Conservation (phyloP, 2,113 vertebrate species). For the Hemiprocne comata region DNA sequence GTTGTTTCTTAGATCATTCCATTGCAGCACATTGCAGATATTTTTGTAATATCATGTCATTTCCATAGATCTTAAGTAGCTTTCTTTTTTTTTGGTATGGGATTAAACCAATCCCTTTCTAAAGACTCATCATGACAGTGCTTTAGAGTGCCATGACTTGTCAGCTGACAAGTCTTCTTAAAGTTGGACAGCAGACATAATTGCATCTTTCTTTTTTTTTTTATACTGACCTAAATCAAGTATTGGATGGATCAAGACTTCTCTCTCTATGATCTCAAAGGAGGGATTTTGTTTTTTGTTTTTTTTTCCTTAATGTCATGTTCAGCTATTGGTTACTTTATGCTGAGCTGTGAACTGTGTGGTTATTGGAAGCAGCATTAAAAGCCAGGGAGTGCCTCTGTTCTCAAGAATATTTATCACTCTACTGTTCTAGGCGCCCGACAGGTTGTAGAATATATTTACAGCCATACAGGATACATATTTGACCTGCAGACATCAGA, state of each 20-base stretch:
- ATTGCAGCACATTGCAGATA: not conserved
- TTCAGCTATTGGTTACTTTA: conserved; percentile 77
- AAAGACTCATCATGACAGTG: not conserved
- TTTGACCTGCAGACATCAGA: conserved; percentile 65
- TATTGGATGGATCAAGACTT: conserved; percentile 11
- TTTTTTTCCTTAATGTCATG: conserved; percentile 2
- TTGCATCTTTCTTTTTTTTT: not conserved
- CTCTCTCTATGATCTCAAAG: conserved; percentile 48
- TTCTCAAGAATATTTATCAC: conserved; percentile 67
- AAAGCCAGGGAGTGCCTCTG: conserved; percentile 83
- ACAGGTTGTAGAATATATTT: conserved; percentile 38
- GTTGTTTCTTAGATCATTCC: not conserved
- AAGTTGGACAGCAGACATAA: conserved; percentile 2
- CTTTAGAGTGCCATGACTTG: conserved; percentile 3
- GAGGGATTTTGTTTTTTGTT: conserved; percentile 52
- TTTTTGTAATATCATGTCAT: not conserved
- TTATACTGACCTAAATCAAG: conserved; percentile 7
- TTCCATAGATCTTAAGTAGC: conserved; percentile 17
- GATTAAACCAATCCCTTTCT: conserved; percentile 35
- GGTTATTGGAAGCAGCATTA: conserved; percentile 79
- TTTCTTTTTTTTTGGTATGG: not conserved
- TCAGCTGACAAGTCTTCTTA: conserved; percentile 6
- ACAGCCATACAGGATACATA: conserved; percentile 59
- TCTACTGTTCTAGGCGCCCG: conserved; percentile 31
- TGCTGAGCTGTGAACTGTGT: conserved; percentile 81